Conservation (phyloP, 2,797 vertebrate species). For the Cyprinodon diabolis region DNA sequence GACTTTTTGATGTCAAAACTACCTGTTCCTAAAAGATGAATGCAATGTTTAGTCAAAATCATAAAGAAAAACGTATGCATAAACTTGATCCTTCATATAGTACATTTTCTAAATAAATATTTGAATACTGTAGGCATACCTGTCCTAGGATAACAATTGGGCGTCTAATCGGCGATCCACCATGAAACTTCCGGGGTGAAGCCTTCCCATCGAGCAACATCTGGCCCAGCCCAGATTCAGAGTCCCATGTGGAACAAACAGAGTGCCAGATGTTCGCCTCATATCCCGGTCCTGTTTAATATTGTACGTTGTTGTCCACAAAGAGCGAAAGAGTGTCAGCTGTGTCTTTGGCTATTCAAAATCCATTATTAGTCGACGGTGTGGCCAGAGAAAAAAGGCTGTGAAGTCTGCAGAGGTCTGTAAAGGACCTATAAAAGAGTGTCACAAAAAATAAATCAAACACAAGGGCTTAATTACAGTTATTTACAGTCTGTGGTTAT, state of each 20-base stretch:
- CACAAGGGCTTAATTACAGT: too few relatives aligned
- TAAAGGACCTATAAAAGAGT: not conserved
- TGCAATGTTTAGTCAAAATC: not conserved
- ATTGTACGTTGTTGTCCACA: fast-evolving
- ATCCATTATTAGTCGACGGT: not conserved
- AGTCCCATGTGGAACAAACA: slow-evolving; percentile 69
- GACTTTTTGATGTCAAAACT: slow-evolving; percentile 50
- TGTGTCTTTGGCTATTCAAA: not conserved
- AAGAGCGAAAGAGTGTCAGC: fast-evolving
- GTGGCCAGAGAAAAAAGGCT: slow-evolving; percentile 5
- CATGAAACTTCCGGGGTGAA: slow-evolving; percentile 56
- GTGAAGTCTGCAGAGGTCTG: not conserved
- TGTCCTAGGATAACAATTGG: slow-evolving; percentile 47
- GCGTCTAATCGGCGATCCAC: slow-evolving; percentile 21
- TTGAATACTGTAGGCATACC: slow-evolving; percentile 17
- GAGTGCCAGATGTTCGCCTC: slow-evolving; percentile 53
- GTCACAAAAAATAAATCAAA: too few relatives aligned
- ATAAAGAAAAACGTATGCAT: not conserved
- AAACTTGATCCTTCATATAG: not conserved
- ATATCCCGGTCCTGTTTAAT: not conserved
- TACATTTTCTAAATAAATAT: too few relatives aligned
- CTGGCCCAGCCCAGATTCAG: slow-evolving; percentile 28
- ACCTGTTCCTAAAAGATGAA: slow-evolving; percentile 35
- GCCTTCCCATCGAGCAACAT: slow-evolving; percentile 66
- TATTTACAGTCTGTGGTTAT: too few relatives aligned